A percentile compares a stretch with the other conserved stretches of the same genome.
Conservation (phyloP, 1,140 invertebrate species). For the Aplysia californica region DNA sequence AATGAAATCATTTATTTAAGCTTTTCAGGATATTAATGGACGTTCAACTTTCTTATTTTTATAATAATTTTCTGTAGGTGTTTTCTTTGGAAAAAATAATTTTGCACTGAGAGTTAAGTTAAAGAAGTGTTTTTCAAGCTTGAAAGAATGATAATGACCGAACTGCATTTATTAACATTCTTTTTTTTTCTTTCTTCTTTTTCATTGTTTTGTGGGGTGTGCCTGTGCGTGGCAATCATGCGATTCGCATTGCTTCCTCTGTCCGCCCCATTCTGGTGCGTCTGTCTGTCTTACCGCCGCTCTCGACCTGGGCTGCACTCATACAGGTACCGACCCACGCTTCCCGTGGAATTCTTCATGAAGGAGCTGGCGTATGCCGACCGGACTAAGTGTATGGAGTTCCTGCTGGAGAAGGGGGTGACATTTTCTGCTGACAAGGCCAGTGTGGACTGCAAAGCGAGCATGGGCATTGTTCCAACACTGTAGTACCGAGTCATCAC, state of each 20-base stretch:
- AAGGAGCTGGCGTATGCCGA: conserved; percentile 88
- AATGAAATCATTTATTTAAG: no score
- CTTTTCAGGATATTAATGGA: no score
- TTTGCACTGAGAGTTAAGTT: no score
- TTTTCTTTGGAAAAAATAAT: no score
- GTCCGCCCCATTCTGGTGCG: conserved; percentile 27
- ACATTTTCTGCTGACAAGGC: conserved; percentile 78
- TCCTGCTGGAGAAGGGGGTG: conserved; percentile 84
- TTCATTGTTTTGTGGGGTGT: conserved; percentile 24
- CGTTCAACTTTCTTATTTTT: no score
- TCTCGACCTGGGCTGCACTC: no score
- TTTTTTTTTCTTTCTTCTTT: conserved; percentile 68
- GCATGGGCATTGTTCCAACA: conserved; percentile 40
- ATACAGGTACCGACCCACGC: conserved; percentile 94
- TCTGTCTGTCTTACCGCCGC: conserved; percentile 29
- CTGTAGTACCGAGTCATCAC: no score
- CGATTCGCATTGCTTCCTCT: conserved; percentile 28
- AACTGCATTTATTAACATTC: not conserved
- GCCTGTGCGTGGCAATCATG: conserved; percentile 12
- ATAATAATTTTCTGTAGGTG: no score
- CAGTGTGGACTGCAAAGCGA: conserved; percentile 85
- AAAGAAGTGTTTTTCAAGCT: no score
- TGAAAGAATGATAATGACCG: no score
- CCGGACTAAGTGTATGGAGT: conserved; percentile 84
- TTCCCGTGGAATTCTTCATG: conserved; percentile 86